phyloP scores from a whole-genome alignment of 2,888 invertebrate genomes.

The Eilema caniola region DNA sequence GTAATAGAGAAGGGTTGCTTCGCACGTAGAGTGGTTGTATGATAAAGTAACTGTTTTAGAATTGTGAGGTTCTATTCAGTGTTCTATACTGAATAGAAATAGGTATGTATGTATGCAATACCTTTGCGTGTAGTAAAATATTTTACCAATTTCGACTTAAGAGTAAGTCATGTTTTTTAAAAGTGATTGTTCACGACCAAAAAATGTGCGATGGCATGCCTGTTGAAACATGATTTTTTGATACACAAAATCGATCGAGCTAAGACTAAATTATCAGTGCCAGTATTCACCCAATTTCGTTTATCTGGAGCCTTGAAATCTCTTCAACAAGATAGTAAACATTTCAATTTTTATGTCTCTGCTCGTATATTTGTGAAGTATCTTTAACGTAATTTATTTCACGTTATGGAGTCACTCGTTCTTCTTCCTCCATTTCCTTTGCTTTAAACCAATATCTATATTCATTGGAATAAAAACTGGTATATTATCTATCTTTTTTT shows the following conservation, averaged over 20 bases:
- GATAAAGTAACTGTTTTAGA: not conserved
- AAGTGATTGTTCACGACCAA: not conserved
- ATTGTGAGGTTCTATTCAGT: no score
- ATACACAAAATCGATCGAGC: not conserved
- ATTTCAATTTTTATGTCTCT: not conserved
- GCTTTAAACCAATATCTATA: not conserved
- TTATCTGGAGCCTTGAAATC: slow-evolving; percentile 17
- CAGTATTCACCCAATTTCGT: slow-evolving; percentile 31
- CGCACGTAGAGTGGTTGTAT: not conserved
- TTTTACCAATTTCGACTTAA: not conserved
- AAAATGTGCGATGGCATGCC: not conserved
- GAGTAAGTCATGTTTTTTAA: no score
- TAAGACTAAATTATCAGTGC: not conserved
- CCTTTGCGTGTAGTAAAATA: not conserved
- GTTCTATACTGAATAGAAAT: not conserved
- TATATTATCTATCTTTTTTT: not conserved
- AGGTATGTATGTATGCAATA: not conserved
- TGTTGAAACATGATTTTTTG: not conserved
- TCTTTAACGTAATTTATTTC: slow-evolving; percentile 1
- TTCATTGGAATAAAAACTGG: not conserved
- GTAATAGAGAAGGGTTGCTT: not conserved
- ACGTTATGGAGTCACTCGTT: not conserved
- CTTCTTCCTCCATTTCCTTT: not conserved
- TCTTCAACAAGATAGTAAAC: not conserved
- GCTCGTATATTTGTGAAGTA: slow-evolving; percentile 2